Percentiles rank a stretch among this genome's conserved stretches.
These are phyloP conservation scores for Notiomystis cincta DNA, from an alignment of 2,113 vertebrate genomes.

Conservation along the genomic window DNA sequence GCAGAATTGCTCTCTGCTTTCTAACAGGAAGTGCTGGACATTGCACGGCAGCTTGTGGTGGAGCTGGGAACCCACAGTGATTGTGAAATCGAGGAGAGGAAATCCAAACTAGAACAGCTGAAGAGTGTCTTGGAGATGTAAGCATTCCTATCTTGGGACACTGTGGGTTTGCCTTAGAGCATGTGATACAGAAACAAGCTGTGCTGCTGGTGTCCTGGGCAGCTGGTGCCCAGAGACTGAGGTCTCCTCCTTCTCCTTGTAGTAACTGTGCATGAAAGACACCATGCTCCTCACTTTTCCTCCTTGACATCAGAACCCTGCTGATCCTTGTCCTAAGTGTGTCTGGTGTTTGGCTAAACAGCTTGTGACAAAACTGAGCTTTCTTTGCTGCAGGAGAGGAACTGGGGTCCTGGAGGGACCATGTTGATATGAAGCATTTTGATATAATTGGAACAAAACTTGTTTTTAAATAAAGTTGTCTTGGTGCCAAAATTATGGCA, in stretches of 20 bases:
- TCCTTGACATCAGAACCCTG: background rate
- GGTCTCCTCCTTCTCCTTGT: background rate
- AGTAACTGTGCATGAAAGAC: background rate
- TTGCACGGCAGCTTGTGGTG: slow-evolving; percentile 86
- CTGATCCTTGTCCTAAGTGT: background rate
- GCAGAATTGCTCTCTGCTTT: background rate
- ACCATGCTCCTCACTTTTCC: background rate
- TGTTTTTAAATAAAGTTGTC: background rate
- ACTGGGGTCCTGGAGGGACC: background rate
- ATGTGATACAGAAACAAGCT: background rate
- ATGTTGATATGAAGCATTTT: background rate
- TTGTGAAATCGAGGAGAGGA: slow-evolving; percentile 92
- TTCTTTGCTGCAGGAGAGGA: background rate
- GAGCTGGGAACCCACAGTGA: slow-evolving; percentile 86
- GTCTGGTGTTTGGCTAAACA: background rate
- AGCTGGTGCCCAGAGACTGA: background rate
- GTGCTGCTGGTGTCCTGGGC: background rate
- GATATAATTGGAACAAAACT: background rate
- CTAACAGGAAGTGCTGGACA: slow-evolving; percentile 93
- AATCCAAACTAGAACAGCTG: slow-evolving; percentile 93
- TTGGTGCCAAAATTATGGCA: background rate
- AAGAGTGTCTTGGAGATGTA: slow-evolving; percentile 98
- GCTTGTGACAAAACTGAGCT: background rate
- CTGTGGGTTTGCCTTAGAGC: background rate
- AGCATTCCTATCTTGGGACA: background rate